Conservation (phyloP, 2,113 vertebrate genomes). For the Helogale parvula region DNA sequence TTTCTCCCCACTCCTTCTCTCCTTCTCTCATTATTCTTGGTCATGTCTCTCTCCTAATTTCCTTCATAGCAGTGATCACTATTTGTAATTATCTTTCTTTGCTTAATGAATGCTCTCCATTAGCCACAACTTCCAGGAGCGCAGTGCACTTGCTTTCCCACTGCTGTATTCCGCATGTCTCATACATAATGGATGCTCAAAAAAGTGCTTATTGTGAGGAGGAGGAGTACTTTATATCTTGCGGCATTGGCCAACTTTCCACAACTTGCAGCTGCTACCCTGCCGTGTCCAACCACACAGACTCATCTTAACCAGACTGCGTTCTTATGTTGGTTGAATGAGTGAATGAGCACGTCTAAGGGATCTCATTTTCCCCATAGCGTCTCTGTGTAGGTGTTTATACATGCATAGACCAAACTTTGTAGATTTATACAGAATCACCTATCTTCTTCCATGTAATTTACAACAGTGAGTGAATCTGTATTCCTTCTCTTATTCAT, state of each 20-base stretch:
- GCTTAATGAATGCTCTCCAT: not conserved
- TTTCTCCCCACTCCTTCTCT: not conserved
- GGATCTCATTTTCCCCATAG: not conserved
- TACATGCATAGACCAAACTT: not conserved
- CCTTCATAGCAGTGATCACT: not conserved
- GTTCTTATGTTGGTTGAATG: not conserved
- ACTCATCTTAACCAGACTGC: not conserved
- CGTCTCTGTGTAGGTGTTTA: not conserved
- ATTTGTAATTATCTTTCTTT: conserved; percentile 25
- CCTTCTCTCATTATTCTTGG: not conserved
- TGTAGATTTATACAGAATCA: not conserved
- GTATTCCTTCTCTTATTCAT: conserved; percentile 8
- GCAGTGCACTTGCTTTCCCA: not conserved
- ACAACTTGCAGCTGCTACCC: not conserved
- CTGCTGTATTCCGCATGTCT: not conserved
- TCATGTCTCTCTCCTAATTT: not conserved
- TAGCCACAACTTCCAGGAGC: not conserved
- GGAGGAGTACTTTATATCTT: not conserved
- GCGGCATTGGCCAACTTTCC: not conserved
- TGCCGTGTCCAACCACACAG: not conserved
- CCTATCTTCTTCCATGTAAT: not conserved
- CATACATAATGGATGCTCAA: not conserved
- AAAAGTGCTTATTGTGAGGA: not conserved
- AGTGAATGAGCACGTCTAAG: not conserved
- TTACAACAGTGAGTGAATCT: not conserved